phyloP scores from a whole-genome alignment of 2,888 invertebrate genomes.

The Mayetiola destructor region DNA sequence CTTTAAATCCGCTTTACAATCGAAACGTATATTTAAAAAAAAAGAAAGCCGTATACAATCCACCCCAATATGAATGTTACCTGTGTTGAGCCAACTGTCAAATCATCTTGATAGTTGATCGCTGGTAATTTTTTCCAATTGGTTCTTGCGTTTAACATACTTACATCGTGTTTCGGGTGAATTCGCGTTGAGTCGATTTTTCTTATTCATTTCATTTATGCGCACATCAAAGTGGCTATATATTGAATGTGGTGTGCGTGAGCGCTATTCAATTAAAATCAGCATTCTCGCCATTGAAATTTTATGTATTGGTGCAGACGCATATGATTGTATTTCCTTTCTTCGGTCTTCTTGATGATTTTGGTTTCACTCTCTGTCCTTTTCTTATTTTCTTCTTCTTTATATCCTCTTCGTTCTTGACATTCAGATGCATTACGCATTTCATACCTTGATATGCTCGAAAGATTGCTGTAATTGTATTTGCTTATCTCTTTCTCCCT shows the following conservation, averaged over 20 bases:
- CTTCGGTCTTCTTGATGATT: not conserved
- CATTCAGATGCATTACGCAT: no score
- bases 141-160: not conserved
- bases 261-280: no score
- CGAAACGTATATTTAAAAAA: no score
- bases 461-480: not conserved
- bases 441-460: no score
- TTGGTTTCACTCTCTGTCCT: not conserved
- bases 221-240: not conserved
- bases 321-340: not conserved
- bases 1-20: no score
- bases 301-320: not conserved
- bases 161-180: not conserved
- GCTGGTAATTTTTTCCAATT: not conserved
- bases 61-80: not conserved
- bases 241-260: not conserved
- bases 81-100: no score
- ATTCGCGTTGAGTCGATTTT: not conserved
- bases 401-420: not conserved
- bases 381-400: not conserved
- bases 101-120: no score
- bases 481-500: not conserved
- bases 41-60: not conserved
- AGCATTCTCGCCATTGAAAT: no score
- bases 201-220: not conserved